Percentiles rank a stretch among this genome's conserved stretches.
Evolutionary conservation across 2,888 invertebrate species (phyloP).

Genomic region (Nymphalis urticae): DNA sequence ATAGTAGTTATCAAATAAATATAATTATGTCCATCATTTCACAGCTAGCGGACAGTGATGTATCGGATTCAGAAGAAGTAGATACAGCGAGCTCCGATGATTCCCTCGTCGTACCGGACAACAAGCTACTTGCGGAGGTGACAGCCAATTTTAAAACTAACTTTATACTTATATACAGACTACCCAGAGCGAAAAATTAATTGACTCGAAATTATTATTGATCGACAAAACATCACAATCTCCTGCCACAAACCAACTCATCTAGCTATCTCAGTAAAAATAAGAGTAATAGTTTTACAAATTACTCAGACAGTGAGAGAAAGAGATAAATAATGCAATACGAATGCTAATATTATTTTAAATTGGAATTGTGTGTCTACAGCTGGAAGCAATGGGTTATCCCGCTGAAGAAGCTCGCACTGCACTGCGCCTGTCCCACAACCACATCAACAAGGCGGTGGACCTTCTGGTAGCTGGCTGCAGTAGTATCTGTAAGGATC

Average conservation of each 20-base stretch:
- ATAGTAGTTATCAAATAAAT: neutral
- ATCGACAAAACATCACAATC: no score
- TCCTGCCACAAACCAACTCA: no score
- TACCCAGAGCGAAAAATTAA: no score
- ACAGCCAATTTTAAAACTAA: neutral
- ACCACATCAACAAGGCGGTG: constrained; percentile 81
- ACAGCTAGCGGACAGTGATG: constrained; percentile 36
- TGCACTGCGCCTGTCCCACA: constrained; percentile 79
- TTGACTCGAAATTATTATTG: no score
- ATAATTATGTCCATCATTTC: neutral
- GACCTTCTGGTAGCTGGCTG: constrained; percentile 78
- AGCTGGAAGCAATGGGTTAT: constrained; percentile 84
- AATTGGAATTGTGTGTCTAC: constrained; percentile 4
- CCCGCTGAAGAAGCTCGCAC: constrained; percentile 70
- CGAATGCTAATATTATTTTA: neutral
- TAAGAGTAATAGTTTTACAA: no score
- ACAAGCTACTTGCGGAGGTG: constrained; percentile 61
- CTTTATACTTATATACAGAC: neutral
- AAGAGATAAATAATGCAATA: no score
- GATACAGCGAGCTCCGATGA: constrained; percentile 53
- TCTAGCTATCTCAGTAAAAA: no score
- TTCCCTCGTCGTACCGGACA: constrained; percentile 55
- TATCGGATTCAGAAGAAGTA: constrained; percentile 46
- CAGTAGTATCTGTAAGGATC: constrained; percentile 36
- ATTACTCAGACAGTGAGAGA: no score